Percentiles rank a stretch among this genome's conserved stretches.
phyloP scores from a whole-genome alignment of 1,140 invertebrate species.

The Ridgeia piscesae region DNA sequence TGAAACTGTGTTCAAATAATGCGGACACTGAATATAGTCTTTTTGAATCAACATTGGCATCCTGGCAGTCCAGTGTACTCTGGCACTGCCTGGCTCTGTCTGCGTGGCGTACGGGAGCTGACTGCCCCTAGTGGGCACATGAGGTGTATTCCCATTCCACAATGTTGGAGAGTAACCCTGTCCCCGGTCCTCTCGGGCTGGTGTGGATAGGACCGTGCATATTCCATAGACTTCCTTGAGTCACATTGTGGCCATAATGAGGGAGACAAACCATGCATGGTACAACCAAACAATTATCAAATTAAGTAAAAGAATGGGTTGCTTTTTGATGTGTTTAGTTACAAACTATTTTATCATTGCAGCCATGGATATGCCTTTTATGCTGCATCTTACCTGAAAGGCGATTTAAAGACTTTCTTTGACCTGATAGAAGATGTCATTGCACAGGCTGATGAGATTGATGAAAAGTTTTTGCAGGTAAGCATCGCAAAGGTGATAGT shows the following conservation, averaged over 20 bases:
- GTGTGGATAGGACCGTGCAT: neutral
- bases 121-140: neutral
- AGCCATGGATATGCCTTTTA: conserved; percentile 84
- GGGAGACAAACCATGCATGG: conserved; percentile 65
- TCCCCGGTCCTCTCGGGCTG: neutral
- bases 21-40: neutral
- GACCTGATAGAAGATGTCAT: conserved; percentile 86
- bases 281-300: conserved; percentile 64
- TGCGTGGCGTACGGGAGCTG: neutral
- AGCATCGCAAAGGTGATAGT: conserved; percentile 21
- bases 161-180: conserved; percentile 4
- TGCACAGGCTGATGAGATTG: conserved; percentile 92
- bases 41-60: neutral
- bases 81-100: neutral
- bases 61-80: neutral
- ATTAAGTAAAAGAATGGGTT: conserved; percentile 68
- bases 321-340: neutral
- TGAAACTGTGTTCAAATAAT: no score
- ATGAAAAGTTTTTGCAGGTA: conserved; percentile 71
- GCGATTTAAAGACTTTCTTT: conserved; percentile 66
- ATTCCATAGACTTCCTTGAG: neutral
- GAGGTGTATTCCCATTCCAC: neutral
- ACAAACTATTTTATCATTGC: conserved; percentile 27
- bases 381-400: conserved; percentile 69
- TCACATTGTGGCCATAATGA: neutral